These are phyloP conservation scores for Cherax quadricarinatus DNA, from an alignment of 1,140 invertebrate genomes.

Conservation along the genomic window DNA sequence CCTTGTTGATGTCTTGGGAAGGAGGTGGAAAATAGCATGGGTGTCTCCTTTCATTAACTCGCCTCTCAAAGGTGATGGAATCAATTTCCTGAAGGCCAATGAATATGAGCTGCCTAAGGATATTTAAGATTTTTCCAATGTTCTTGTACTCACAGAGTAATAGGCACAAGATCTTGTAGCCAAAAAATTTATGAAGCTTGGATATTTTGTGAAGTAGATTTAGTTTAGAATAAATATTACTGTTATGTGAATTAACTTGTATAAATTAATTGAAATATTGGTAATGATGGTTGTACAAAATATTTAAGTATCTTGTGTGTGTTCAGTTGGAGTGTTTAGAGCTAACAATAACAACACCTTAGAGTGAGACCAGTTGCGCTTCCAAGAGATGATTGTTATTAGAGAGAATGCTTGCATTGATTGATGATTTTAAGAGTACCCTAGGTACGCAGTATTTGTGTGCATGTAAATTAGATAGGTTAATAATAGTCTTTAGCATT, in stretches of 20 bases:
- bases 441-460: background rate
- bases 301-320: background rate
- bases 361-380: background rate
- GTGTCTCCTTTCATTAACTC: slow-evolving; percentile 44
- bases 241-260: background rate
- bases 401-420: background rate
- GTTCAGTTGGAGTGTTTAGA: background rate
- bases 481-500: background rate
- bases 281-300: background rate
- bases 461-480: background rate
- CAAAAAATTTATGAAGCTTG: background rate
- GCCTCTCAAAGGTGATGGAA: slow-evolving; percentile 56
- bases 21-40: slow-evolving; percentile 56
- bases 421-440: background rate
- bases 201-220: background rate
- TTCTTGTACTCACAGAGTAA: background rate
- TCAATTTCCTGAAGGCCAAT: slow-evolving; percentile 37
- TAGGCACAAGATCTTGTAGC: background rate
- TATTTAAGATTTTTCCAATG: background rate
- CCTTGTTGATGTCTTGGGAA: slow-evolving; percentile 57
- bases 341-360: background rate
- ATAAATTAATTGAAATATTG: background rate
- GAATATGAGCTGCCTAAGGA: slow-evolving; percentile 60
- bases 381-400: background rate
- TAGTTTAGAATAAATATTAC: background rate